A percentile compares a stretch with the other conserved stretches of the same genome.
Conservation (phyloP, 2,888 invertebrate genomes). For the Aphrophora alni region DNA sequence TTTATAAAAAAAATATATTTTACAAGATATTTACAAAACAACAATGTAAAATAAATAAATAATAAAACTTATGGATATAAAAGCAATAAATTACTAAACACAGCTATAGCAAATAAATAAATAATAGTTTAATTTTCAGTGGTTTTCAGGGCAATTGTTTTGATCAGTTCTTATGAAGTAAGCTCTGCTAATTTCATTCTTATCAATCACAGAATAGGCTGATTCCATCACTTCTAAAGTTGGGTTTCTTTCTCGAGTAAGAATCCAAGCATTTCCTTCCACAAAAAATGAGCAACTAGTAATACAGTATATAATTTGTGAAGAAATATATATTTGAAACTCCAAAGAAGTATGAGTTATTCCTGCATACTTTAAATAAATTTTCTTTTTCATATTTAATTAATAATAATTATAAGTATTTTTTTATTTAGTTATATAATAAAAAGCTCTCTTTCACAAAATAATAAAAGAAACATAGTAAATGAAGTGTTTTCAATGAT, state of each 20-base stretch:
- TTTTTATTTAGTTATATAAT: too few relatives aligned
- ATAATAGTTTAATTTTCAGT: background rate
- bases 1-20: background rate
- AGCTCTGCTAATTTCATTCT: constrained; percentile 63
- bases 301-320: background rate
- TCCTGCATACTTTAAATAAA: too few relatives aligned
- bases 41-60: background rate
- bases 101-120: background rate
- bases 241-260: constrained; percentile 68
- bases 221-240: constrained; percentile 64
- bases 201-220: constrained; percentile 65
- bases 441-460: too few relatives aligned
- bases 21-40: background rate
- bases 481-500: too few relatives aligned
- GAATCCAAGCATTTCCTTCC: constrained; percentile 66
- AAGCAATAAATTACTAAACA: background rate
- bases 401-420: too few relatives aligned
- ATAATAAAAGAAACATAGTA: too few relatives aligned
- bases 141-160: constrained; percentile 60
- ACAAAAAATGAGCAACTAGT: constrained; percentile 48
- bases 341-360: too few relatives aligned
- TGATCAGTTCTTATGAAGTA: constrained; percentile 70
- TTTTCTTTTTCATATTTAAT: too few relatives aligned
- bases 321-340: too few relatives aligned
- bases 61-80: too few relatives aligned